Evolutionary conservation across 2,888 invertebrate genomes (phyloP).

Genomic region (Trichacis sp.): DNA sequence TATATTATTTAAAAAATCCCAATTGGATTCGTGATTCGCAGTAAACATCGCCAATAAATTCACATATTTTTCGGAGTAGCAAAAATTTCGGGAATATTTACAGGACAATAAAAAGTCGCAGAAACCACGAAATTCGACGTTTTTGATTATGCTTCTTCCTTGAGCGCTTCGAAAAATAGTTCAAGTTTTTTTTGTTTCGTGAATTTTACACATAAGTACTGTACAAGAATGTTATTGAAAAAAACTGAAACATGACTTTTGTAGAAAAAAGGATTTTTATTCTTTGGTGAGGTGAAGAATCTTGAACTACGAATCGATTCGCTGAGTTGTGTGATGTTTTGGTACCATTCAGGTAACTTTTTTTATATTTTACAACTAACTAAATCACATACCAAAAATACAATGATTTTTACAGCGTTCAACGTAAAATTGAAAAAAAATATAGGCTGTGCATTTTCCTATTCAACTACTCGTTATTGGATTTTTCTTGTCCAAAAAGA

Average conservation of each 20-base stretch:
- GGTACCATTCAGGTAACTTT: slow-evolving; percentile 10
- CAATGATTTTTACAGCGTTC: slow-evolving; percentile 53
- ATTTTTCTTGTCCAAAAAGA: slow-evolving; percentile 44
- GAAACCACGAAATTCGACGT: background rate
- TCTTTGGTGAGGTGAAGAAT: slow-evolving; percentile 2
- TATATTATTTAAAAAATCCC: background rate
- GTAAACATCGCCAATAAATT: background rate
- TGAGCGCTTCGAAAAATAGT: background rate
- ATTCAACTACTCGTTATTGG: slow-evolving; percentile 35
- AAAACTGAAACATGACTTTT: background rate
- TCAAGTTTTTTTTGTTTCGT: background rate
- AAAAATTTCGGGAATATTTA: background rate
- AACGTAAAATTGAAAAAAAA: slow-evolving; percentile 59
- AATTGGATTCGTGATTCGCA: background rate
- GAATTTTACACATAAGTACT: no score
- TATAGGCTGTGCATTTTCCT: slow-evolving; percentile 60
- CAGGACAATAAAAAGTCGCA: no score
- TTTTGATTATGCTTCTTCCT: background rate
- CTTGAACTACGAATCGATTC: slow-evolving; percentile 23
- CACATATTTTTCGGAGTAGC: no score
- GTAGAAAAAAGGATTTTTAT: background rate
- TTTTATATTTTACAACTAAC: slow-evolving; percentile 45
- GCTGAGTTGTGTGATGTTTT: slow-evolving; percentile 27
- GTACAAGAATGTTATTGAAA: no score
- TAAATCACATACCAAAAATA: slow-evolving; percentile 58